phyloP scores from a whole-genome alignment of 2,797 vertebrate genomes.

The Sebastes steindachneri region DNA sequence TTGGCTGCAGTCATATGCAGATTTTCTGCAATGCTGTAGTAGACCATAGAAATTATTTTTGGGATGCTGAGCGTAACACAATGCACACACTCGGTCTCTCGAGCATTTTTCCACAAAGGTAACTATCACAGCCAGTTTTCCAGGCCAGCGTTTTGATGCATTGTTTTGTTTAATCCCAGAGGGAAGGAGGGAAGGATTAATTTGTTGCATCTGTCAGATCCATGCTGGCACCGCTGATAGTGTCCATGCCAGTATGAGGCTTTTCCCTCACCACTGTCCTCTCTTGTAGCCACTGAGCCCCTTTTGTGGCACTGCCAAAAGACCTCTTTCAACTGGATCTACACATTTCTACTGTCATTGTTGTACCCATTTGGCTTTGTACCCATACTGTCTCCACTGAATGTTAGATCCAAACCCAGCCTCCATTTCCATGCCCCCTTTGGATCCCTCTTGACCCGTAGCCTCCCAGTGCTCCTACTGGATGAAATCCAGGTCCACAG shows the following conservation, averaged over 20 bases:
- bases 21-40: slow-evolving; percentile 49
- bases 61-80: slow-evolving; percentile 35
- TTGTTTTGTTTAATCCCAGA: slow-evolving; percentile 73
- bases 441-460: slow-evolving; percentile 64
- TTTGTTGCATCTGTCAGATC: slow-evolving; percentile 77
- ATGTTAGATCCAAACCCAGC: slow-evolving; percentile 26
- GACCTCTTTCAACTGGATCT: slow-evolving; percentile 65
- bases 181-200: slow-evolving; percentile 72
- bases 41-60: slow-evolving; percentile 36
- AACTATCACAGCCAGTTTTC: slow-evolving; percentile 62
- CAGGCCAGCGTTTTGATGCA: slow-evolving; percentile 62
- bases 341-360: slow-evolving; percentile 67
- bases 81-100: slow-evolving; percentile 25
- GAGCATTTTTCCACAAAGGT: slow-evolving; percentile 46
- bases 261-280: slow-evolving; percentile 58
- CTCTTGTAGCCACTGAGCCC: slow-evolving; percentile 60
- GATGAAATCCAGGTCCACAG: slow-evolving; percentile 50
- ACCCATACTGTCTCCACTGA: slow-evolving; percentile 34
- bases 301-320: slow-evolving; percentile 69
- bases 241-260: slow-evolving; percentile 64
- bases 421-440: slow-evolving; percentile 33
- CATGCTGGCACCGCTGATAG: slow-evolving; percentile 70
- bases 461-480: slow-evolving; percentile 41
- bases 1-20: slow-evolving; percentile 45
- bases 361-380: slow-evolving; percentile 56